phyloP scores from a whole-genome alignment of 37 sponge, comb jelly and placozoan genomes.

The Theonella swinhoei region DNA sequence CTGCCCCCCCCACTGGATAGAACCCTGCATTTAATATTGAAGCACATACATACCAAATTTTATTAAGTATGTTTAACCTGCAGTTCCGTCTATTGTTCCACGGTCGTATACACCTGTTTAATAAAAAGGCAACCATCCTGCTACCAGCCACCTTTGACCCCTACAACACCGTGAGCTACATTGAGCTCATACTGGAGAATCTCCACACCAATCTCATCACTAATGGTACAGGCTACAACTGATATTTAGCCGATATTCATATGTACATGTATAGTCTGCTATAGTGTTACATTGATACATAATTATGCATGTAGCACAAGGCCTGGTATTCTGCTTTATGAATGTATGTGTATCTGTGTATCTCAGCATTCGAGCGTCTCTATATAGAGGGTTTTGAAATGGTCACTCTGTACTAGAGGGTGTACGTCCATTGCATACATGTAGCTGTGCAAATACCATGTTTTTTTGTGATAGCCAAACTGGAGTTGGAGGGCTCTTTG shows the following conservation, averaged over 20 bases:
- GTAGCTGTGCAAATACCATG: too few species aligned
- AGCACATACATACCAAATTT: neutral
- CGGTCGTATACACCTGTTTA: constrained; percentile 62
- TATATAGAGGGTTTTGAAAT: too few species aligned
- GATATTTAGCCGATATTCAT: neutral
- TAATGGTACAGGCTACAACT: constrained; percentile 20
- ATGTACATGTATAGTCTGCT: neutral
- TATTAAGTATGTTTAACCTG: neutral
- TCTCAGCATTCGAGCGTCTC: too few species aligned
- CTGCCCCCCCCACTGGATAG: too few species aligned
- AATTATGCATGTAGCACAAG: too few species aligned
- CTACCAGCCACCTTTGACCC: constrained; percentile 83
- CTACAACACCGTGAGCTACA: constrained; percentile 77
- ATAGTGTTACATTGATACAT: neutral
- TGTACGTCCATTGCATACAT: too few species aligned
- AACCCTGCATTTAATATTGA: neutral
- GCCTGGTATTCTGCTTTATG: too few species aligned
- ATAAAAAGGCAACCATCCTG: constrained; percentile 29
- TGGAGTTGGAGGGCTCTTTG: constrained; percentile 64
- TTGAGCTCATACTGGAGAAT: constrained; percentile 57
- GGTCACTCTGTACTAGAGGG: too few species aligned
- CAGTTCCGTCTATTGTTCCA: constrained; percentile 80
- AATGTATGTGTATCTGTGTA: too few species aligned
- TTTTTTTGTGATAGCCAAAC: too few species aligned
- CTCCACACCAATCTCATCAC: constrained; percentile 33